Percentiles rank a stretch among this genome's conserved stretches.
Evolutionary conservation across 2,113 vertebrate genomes (phyloP).

Genomic region (Loxodonta africana): DNA sequence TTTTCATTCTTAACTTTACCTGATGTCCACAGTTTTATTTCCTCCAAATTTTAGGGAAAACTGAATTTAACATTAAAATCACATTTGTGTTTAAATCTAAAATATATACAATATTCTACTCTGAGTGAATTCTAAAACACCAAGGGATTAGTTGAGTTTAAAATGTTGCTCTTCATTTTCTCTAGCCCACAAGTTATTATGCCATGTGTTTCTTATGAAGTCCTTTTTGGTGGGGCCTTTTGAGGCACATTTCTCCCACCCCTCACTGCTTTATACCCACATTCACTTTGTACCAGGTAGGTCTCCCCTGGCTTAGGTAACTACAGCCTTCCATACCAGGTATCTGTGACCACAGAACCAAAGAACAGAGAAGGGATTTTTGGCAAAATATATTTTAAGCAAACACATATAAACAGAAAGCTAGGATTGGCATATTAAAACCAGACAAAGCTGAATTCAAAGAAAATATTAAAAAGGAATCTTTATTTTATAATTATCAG

Average conservation of each 20-base stretch:
- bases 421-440: constrained; percentile 50
- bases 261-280: accelerated
- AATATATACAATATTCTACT: neutral
- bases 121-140: neutral
- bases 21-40: neutral
- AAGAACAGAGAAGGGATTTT: neutral
- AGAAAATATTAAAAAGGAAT: constrained; percentile 50
- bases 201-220: neutral
- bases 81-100: neutral
- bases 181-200: neutral
- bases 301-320: neutral
- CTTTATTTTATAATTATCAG: constrained; percentile 66
- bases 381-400: neutral
- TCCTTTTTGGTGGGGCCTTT: neutral
- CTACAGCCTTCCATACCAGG: neutral
- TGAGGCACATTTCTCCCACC: accelerated
- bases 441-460: constrained; percentile 64
- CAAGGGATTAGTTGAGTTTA: neutral
- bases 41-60: neutral
- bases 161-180: constrained; percentile 4
- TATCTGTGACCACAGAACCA: neutral
- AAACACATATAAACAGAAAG: constrained; percentile 70
- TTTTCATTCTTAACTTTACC: neutral
- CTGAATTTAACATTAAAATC: neutral
- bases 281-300: neutral